A percentile compares a stretch with the other conserved stretches of the same genome.
Evolutionary conservation across 2,113 vertebrate species (phyloP).

Genomic region (Zeus faber): DNA sequence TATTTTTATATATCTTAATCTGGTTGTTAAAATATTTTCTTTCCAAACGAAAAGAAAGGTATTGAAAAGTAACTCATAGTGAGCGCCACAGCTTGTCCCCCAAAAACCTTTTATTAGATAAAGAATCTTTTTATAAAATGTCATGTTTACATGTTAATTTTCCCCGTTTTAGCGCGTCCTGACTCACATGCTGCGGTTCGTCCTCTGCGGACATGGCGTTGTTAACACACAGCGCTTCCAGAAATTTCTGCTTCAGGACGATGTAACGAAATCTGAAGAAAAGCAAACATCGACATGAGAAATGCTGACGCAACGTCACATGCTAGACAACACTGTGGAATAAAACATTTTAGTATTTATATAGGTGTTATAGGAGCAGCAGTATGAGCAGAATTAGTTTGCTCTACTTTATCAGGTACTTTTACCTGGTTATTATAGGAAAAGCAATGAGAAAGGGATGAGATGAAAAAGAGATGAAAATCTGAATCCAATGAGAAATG

Average conservation of each 20-base stretch:
- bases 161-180: too few relatives aligned
- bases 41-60: too few relatives aligned
- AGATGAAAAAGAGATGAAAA: background rate
- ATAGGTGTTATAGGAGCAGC: background rate
- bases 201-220: slow-evolving; percentile 96
- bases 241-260: slow-evolving; percentile 94
- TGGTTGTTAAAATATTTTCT: too few relatives aligned
- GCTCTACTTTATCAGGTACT: too few relatives aligned
- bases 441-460: too few relatives aligned
- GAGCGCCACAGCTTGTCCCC: too few relatives aligned
- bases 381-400: background rate
- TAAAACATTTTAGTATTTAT: background rate
- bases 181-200: slow-evolving; percentile 93
- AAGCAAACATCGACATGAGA: slow-evolving; percentile 4
- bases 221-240: slow-evolving; percentile 97
- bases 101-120: too few relatives aligned
- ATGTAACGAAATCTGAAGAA: slow-evolving; percentile 91
- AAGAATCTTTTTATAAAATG: too few relatives aligned
- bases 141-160: too few relatives aligned
- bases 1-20: too few relatives aligned
- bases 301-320: background rate
- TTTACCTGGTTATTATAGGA: too few relatives aligned
- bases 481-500: background rate
- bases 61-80: too few relatives aligned
- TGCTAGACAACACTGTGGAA: background rate